Conservation (phyloP, 2,797 vertebrate genomes). For the Labroides dimidiatus region DNA sequence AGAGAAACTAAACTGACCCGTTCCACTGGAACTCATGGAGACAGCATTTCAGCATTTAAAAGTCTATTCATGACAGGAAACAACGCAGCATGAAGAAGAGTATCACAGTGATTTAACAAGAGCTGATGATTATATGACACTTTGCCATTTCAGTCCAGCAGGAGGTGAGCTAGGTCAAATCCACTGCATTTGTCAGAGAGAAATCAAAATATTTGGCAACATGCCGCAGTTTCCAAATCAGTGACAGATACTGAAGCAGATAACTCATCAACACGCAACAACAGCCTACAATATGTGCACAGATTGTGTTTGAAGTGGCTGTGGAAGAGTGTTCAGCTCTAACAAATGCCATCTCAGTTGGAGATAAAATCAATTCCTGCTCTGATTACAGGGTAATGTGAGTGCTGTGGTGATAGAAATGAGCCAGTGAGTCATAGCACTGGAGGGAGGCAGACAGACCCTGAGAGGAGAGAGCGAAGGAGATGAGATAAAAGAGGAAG, state of each 20-base stretch:
- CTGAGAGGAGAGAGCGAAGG: constrained; percentile 28
- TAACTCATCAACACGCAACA: neutral
- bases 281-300: neutral
- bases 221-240: neutral
- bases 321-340: constrained; percentile 17
- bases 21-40: neutral
- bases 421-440: constrained; percentile 45
- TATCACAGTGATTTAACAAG: neutral
- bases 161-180: constrained; percentile 3
- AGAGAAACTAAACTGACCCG: neutral
- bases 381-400: constrained; percentile 43
- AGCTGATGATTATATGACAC: neutral
- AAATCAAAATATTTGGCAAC: constrained; percentile 24
- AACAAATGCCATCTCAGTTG: constrained; percentile 30
- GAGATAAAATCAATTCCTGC: constrained; percentile 53
- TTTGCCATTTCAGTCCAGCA: neutral
- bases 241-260: constrained; percentile 9
- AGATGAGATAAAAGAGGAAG: constrained; percentile 27
- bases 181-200: neutral
- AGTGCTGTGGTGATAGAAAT: constrained; percentile 43
- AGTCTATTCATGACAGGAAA: constrained; percentile 1
- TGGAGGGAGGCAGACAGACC: constrained; percentile 16
- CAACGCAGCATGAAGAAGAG: neutral
- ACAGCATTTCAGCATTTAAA: constrained; percentile 1
- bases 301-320: neutral